These are phyloP conservation scores for Gambusia affinis DNA, from an alignment of 2,113 vertebrate species.

Conservation along the genomic window DNA sequence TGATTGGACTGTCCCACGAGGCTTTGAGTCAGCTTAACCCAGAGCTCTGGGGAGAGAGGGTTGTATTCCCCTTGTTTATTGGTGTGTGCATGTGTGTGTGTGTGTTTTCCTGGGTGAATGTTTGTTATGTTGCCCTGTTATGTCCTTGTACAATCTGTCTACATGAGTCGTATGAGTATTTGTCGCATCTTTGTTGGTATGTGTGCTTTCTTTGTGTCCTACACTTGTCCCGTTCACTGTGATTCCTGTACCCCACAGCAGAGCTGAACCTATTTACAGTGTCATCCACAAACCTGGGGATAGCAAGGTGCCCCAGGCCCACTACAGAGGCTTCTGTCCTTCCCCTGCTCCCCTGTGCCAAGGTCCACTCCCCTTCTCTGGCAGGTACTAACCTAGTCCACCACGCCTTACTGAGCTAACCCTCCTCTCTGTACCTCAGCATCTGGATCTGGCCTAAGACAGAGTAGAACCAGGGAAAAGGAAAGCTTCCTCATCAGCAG, in stretches of 20 bases:
- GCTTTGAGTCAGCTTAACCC: conserved; percentile 69
- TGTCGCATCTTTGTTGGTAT: conserved; percentile 71
- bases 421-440: conserved; percentile 57
- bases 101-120: conserved; percentile 35
- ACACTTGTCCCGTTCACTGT: conserved; percentile 81
- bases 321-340: conserved; percentile 81
- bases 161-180: conserved; percentile 72
- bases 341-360: conserved; percentile 79
- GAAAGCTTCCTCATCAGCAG: conserved; percentile 29
- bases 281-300: conserved; percentile 84
- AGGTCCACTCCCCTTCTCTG: conserved; percentile 80
- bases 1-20: conserved; percentile 59
- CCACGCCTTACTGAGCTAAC: conserved; percentile 75
- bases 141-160: conserved; percentile 71
- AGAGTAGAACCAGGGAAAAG: conserved; percentile 30
- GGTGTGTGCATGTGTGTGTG: conserved; percentile 36
- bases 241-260: conserved; percentile 83
- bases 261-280: conserved; percentile 85
- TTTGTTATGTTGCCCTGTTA: conserved; percentile 47
- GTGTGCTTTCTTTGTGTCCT: conserved; percentile 74
- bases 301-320: conserved; percentile 78
- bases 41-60: conserved; percentile 53
- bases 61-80: conserved; percentile 39
- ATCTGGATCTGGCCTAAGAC: conserved; percentile 50
- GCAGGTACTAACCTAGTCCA: conserved; percentile 84